A percentile compares a stretch with the other conserved stretches of the same genome.
Evolutionary conservation across 92 coral and sea anemone genomes (phyloP).

Genomic region (Porites divaricata): DNA sequence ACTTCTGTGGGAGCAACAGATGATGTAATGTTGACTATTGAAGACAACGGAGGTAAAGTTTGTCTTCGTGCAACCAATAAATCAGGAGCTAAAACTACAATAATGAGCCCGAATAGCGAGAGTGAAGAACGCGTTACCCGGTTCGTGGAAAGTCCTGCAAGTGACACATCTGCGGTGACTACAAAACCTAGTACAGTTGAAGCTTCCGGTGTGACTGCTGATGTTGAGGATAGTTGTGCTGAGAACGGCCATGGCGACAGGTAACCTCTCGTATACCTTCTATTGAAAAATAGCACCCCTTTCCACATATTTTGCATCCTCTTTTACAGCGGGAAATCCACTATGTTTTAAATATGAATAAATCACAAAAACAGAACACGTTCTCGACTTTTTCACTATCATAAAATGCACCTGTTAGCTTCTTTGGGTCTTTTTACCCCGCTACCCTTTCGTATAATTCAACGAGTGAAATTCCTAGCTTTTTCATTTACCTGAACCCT

Average conservation of each 20-base stretch:
- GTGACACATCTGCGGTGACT: neutral
- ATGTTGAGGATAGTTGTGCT: neutral
- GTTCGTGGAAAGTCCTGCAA: neutral
- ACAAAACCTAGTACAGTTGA: neutral
- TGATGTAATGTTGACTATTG: conserved; percentile 18
- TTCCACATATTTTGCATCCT: neutral
- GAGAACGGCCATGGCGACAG: neutral
- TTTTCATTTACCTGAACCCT: too few relatives aligned
- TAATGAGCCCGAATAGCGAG: neutral
- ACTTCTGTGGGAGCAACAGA: conserved; percentile 17
- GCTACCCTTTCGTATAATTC: too few relatives aligned
- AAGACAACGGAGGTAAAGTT: neutral
- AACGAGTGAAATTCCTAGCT: too few relatives aligned
- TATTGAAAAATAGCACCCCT: neutral
- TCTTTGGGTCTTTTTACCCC: too few relatives aligned
- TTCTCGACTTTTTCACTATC: too few relatives aligned
- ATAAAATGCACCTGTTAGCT: too few relatives aligned
- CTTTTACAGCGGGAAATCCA: too few relatives aligned
- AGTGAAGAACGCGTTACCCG: neutral
- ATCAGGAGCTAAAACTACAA: neutral
- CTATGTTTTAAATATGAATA: too few relatives aligned
- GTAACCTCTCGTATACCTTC: neutral
- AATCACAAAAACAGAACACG: too few relatives aligned
- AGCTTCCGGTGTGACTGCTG: neutral
- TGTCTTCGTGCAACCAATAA: neutral